Percentiles rank a stretch among this genome's conserved stretches.
Conservation (phyloP, 2,113 vertebrate species). For the Mustela lutreola region DNA sequence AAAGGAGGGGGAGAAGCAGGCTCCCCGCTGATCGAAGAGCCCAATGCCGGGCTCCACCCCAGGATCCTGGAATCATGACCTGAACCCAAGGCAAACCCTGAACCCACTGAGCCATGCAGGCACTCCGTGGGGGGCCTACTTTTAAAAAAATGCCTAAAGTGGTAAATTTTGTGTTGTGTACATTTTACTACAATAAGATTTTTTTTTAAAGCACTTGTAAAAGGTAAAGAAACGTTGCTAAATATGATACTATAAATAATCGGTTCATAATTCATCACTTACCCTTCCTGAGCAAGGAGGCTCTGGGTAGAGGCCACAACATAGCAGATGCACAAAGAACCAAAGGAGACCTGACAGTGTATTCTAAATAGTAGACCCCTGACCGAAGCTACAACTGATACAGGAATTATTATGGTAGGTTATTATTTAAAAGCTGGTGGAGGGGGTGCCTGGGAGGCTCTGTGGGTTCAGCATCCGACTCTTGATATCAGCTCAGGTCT, state of each 20-base stretch:
- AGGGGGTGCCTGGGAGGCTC: background rate
- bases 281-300: background rate
- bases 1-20: too few species aligned
- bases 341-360: background rate
- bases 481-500: background rate
- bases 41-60: rapidly evolving
- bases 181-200: background rate
- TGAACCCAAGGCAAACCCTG: too few species aligned
- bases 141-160: background rate
- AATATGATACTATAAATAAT: background rate
- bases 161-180: background rate
- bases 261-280: background rate
- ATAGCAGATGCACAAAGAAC: background rate
- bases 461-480: background rate
- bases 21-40: too few species aligned
- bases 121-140: too few species aligned
- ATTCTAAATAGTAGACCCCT: background rate
- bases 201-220: background rate
- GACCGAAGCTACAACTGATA: background rate
- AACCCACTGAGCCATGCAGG: too few species aligned
- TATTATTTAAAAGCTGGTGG: background rate
- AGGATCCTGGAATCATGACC: too few species aligned
- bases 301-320: background rate
- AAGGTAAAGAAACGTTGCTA: background rate
- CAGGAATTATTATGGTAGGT: background rate